Percentiles rank a stretch among this genome's conserved stretches.
phyloP scores from a whole-genome alignment of 2,113 vertebrate genomes.

The Planiliza haematocheilus region DNA sequence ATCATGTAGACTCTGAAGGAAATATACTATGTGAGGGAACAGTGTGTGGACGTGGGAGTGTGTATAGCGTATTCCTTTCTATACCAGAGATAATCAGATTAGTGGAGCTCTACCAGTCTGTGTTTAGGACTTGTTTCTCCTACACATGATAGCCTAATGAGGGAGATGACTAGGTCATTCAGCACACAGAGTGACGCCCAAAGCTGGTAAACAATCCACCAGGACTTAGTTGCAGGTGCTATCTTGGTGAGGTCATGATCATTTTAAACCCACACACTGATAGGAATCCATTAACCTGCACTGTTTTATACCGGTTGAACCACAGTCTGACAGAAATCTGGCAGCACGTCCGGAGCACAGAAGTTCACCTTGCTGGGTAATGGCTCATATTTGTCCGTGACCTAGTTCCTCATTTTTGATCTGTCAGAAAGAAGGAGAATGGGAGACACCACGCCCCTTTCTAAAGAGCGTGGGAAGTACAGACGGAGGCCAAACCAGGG shows the following conservation, averaged over 20 bases:
- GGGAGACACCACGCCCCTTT: conserved; percentile 51
- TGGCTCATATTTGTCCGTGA: conserved; percentile 53
- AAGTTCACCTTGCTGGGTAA: conserved; percentile 23
- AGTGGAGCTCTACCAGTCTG: conserved; percentile 75
- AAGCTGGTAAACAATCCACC: conserved; percentile 38
- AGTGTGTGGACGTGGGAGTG: conserved; percentile 22
- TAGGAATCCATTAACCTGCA: not conserved
- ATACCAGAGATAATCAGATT: conserved; percentile 79
- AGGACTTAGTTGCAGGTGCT: not conserved
- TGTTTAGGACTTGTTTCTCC: conserved; percentile 74
- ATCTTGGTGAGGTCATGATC: conserved; percentile 1
- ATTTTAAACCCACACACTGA: not conserved
- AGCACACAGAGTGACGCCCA: conserved; percentile 49
- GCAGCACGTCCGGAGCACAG: not conserved
- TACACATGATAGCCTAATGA: conserved; percentile 69
- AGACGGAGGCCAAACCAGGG: conserved; percentile 60
- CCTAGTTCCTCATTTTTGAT: conserved; percentile 74
- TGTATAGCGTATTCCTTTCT: conserved; percentile 40
- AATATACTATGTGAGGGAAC: conserved; percentile 18
- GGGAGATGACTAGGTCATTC: conserved; percentile 60
- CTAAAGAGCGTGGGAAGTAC: conserved; percentile 75
- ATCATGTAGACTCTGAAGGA: conserved; percentile 22
- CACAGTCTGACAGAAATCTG: not conserved
- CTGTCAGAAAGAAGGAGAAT: conserved; percentile 17
- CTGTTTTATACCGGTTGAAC: not conserved